phyloP scores from a whole-genome alignment of 2,113 vertebrate species.

The Cepphus grylle region DNA sequence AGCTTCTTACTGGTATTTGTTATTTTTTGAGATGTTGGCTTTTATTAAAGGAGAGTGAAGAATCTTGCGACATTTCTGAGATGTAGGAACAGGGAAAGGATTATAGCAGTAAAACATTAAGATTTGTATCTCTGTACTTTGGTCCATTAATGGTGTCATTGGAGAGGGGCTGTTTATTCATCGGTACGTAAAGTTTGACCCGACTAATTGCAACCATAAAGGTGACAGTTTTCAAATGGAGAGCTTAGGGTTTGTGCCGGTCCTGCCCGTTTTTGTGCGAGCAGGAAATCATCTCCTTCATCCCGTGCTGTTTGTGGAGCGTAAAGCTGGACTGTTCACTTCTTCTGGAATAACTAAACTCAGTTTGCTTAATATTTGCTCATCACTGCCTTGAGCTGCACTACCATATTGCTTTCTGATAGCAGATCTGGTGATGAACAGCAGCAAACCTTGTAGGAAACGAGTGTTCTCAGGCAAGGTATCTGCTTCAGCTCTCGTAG shows the following conservation, averaged over 20 bases:
- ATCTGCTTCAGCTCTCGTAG: background rate
- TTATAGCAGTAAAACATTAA: background rate
- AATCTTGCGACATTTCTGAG: background rate
- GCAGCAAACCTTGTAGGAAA: background rate
- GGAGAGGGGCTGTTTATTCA: background rate
- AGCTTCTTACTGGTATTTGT: background rate
- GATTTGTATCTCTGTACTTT: background rate
- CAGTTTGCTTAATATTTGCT: background rate
- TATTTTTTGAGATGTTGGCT: background rate
- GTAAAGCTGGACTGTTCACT: background rate
- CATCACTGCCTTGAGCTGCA: background rate
- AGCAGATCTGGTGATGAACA: background rate
- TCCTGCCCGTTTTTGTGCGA: background rate
- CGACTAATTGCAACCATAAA: background rate
- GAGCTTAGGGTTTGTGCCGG: background rate
- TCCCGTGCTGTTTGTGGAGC: background rate
- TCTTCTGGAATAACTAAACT: background rate
- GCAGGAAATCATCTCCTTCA: background rate
- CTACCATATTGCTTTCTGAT: background rate
- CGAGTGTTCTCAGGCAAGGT: background rate
- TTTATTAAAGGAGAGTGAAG: background rate
- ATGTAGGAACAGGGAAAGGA: background rate
- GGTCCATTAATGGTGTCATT: background rate
- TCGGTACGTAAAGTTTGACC: background rate
- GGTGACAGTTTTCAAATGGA: background rate